Percentiles rank a stretch among this genome's conserved stretches.
phyloP scores from a whole-genome alignment of 2,113 vertebrate genomes.

The Alethe diademata region DNA sequence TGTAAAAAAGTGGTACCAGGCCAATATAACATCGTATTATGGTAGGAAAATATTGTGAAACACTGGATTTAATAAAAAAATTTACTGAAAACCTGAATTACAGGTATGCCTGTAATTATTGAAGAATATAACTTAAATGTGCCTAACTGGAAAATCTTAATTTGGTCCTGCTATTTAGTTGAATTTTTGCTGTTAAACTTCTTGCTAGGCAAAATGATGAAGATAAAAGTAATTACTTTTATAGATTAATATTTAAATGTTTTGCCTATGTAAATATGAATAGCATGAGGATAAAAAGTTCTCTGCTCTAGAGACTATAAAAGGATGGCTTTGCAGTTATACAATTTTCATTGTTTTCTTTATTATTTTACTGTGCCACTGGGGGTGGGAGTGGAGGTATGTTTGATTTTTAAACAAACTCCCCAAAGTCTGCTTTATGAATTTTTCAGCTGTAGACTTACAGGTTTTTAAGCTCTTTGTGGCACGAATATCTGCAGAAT shows the following conservation, averaged over 20 bases:
- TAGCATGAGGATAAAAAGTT: not conserved
- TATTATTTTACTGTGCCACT: not conserved
- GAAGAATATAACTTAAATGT: not conserved
- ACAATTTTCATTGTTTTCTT: not conserved
- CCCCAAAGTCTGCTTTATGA: not conserved
- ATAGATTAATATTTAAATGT: not conserved
- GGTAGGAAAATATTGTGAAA: not conserved
- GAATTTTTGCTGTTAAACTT: not conserved
- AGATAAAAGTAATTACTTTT: not conserved
- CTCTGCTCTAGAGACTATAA: not conserved
- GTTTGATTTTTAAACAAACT: not conserved
- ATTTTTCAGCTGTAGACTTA: not conserved
- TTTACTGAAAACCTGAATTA: not conserved
- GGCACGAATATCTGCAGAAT: not conserved
- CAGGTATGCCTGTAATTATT: not conserved
- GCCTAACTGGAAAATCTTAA: not conserved
- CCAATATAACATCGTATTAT: not conserved
- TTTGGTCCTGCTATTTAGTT: not conserved
- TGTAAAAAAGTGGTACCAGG: not conserved
- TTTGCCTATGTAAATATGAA: not conserved
- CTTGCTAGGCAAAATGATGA: not conserved
- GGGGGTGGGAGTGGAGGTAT: not conserved
- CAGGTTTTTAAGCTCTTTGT: not conserved
- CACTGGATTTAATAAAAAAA: not conserved
- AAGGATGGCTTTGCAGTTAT: not conserved